A percentile compares a stretch with the other conserved stretches of the same genome.
phyloP scores from a whole-genome alignment of 2,113 vertebrate species.

The Brachyistius frenatus region DNA sequence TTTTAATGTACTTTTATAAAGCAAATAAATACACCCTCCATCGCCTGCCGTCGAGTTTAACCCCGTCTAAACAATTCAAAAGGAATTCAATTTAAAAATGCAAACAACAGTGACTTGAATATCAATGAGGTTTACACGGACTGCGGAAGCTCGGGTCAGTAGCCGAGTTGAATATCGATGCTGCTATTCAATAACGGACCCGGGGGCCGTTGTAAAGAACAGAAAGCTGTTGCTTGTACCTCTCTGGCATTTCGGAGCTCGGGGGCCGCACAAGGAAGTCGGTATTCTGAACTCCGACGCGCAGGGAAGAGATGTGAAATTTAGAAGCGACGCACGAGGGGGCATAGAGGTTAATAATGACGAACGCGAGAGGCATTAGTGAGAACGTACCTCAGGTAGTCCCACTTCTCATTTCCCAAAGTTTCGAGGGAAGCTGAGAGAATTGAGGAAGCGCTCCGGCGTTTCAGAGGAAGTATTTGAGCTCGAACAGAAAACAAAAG shows the following conservation, averaged over 20 bases:
- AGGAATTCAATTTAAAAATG: conserved; percentile 3
- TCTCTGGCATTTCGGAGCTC: conserved; percentile 21
- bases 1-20: background rate
- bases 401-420: conserved; percentile 66
- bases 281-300: background rate
- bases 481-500: conserved; percentile 9
- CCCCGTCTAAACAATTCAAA: conserved; percentile 5
- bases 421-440: conserved; percentile 67
- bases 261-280: conserved; percentile 31
- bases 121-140: conserved; percentile 51
- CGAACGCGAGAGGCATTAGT: conserved; percentile 27
- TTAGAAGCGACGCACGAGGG: background rate
- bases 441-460: conserved; percentile 69
- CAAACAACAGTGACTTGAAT: conserved; percentile 36
- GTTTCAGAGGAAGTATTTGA: conserved; percentile 74
- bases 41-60: background rate
- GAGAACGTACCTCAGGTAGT: conserved; percentile 42
- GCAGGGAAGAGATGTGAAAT: conserved; percentile 57
- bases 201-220: conserved; percentile 34
- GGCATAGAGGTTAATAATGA: background rate
- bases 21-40: background rate
- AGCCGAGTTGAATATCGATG: conserved; percentile 78
- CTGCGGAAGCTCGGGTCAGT: conserved; percentile 37
- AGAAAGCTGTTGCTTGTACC: conserved; percentile 46
- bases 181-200: conserved; percentile 50